Conservation (phyloP, 1,140 invertebrate species). For the Micrasema longulum region DNA sequence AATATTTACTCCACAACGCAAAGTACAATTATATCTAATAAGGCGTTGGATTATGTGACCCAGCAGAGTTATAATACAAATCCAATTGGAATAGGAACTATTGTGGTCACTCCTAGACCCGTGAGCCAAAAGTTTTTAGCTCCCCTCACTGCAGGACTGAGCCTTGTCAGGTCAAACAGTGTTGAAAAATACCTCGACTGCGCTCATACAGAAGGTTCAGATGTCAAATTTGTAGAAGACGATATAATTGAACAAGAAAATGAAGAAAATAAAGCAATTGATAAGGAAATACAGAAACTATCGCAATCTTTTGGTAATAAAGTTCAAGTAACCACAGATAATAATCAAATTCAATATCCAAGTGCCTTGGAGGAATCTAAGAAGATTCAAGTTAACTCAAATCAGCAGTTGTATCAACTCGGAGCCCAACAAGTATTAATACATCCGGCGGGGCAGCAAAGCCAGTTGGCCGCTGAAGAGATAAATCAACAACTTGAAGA, state of each 20-base stretch:
- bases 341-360: slow-evolving; percentile 57
- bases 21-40: slow-evolving; percentile 50
- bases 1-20: slow-evolving; percentile 52
- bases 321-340: slow-evolving; percentile 24
- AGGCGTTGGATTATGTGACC: slow-evolving; percentile 23
- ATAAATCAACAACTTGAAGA: slow-evolving; percentile 54
- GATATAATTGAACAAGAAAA: slow-evolving; percentile 51
- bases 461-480: slow-evolving; percentile 54
- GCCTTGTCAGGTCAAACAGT: slow-evolving; percentile 56
- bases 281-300: slow-evolving; percentile 41
- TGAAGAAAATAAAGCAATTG: slow-evolving; percentile 41
- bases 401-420: slow-evolving; percentile 58
- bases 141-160: slow-evolving; percentile 60
- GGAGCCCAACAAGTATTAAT: slow-evolving; percentile 53
- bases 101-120: slow-evolving; percentile 59
- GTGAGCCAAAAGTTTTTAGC: slow-evolving; percentile 61
- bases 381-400: slow-evolving; percentile 59
- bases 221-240: slow-evolving; percentile 50
- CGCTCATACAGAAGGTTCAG: slow-evolving; percentile 26
- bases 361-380: slow-evolving; percentile 57
- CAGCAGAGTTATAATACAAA: slow-evolving; percentile 47
- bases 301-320: background rate
- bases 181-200: slow-evolving; percentile 47
- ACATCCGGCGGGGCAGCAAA: slow-evolving; percentile 52
- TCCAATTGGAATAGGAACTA: slow-evolving; percentile 59